Conservation (phyloP, 1,140 invertebrate genomes). For the Microplitis demolitor region DNA sequence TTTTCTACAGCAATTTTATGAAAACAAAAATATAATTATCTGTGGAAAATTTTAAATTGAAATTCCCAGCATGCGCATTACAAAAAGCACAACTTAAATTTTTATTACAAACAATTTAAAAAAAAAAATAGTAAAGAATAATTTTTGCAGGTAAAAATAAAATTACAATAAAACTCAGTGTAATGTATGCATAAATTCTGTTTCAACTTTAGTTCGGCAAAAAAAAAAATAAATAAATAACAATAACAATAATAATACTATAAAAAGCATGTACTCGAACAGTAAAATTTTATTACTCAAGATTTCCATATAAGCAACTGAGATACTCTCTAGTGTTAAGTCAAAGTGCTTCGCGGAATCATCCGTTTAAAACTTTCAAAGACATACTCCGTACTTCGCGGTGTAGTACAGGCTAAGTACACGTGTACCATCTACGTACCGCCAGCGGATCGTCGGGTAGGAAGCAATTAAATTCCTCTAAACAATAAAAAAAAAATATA, state of each 20-base stretch:
- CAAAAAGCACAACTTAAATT: too few relatives aligned
- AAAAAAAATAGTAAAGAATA: too few relatives aligned
- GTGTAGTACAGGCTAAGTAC: not conserved
- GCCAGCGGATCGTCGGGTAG: not conserved
- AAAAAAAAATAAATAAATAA: not conserved
- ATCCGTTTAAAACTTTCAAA: not conserved
- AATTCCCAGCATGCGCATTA: too few relatives aligned
- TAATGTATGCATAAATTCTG: too few relatives aligned
- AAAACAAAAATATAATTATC: too few relatives aligned
- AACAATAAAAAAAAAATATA: not conserved
- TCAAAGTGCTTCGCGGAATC: not conserved
- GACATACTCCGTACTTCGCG: not conserved
- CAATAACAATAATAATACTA: not conserved
- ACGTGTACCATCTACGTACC: not conserved
- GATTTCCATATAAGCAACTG: not conserved
- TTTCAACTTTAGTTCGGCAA: not conserved
- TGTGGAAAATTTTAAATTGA: too few relatives aligned
- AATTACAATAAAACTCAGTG: too few relatives aligned
- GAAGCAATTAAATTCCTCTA: not conserved
- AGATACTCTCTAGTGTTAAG: not conserved
- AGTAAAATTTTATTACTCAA: not conserved
- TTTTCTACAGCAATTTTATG: too few relatives aligned
- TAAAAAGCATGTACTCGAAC: not conserved
- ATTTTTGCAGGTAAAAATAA: too few relatives aligned
- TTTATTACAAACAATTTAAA: too few relatives aligned